Conservation (phyloP, 2,113 vertebrate species). For the Morone chrysops region DNA sequence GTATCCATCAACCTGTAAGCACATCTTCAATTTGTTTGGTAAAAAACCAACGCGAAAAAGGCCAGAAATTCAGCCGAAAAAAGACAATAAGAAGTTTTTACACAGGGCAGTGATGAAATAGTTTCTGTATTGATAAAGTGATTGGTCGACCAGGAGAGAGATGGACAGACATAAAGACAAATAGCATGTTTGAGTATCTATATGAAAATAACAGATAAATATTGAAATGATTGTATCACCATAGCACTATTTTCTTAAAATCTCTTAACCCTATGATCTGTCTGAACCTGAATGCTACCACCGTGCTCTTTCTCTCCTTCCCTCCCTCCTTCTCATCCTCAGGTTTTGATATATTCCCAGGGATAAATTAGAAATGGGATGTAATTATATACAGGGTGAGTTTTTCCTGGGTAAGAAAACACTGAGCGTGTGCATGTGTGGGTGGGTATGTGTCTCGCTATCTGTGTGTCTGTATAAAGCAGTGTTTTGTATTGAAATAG, state of each 20-base stretch:
- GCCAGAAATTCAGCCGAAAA: not conserved
- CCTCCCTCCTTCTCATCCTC: constrained; percentile 49
- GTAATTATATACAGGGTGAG: constrained; percentile 80
- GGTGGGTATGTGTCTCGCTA: constrained; percentile 16
- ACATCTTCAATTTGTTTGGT: not conserved
- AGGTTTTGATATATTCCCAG: constrained; percentile 82
- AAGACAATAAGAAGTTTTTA: not conserved
- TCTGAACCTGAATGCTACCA: constrained; percentile 21
- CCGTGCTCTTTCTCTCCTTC: constrained; percentile 16
- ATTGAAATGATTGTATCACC: constrained; percentile 2
- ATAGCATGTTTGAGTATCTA: not conserved
- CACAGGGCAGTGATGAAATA: not conserved
- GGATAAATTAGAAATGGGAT: constrained; percentile 83
- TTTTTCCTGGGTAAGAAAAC: constrained; percentile 54
- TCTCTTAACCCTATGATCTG: constrained; percentile 48
- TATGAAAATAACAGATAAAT: constrained; percentile 6
- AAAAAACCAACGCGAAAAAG: not conserved
- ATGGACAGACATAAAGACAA: not conserved
- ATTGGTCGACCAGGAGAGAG: no score
- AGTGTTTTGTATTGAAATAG: constrained; percentile 86
- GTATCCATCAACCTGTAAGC: not conserved
- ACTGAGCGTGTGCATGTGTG: constrained; percentile 12
- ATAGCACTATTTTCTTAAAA: constrained; percentile 47
- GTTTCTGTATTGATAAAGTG: not conserved
- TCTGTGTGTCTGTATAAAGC: constrained; percentile 67